These are phyloP conservation scores for Ceratosolen fusciceps DNA, from an alignment of 1,140 invertebrate species.

Conservation along the genomic window DNA sequence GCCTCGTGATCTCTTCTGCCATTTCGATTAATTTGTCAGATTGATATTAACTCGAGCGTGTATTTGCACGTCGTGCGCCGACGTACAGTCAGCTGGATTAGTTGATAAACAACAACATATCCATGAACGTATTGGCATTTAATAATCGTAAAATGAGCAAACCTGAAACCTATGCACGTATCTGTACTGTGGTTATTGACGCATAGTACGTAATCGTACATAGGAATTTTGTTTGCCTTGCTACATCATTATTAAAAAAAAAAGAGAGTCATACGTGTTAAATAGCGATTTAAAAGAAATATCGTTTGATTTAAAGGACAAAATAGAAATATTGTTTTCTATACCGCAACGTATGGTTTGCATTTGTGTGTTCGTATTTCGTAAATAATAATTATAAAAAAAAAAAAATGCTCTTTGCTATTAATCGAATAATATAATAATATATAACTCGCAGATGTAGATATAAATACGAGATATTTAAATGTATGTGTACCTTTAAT, in stretches of 20 bases:
- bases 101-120: not conserved
- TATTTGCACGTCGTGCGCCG: conserved; percentile 18
- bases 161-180: conserved; percentile 15
- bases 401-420: no score
- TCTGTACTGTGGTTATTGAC: conserved; percentile 19
- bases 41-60: conserved; percentile 55
- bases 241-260: not conserved
- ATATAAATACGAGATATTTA: no score
- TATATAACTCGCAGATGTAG: no score
- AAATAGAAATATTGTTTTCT: no score
- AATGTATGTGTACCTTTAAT: no score
- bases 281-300: not conserved
- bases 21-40: conserved; percentile 55
- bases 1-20: conserved; percentile 52
- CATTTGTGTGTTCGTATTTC: no score
- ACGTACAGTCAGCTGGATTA: not conserved
- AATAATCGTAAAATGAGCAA: not conserved
- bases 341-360: no score
- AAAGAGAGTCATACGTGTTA: no score
- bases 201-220: conserved; percentile 31
- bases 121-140: not conserved
- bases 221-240: conserved; percentile 46
- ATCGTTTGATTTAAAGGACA: no score
- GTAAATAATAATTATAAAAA: no score
- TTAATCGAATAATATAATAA: no score